Percentiles rank a stretch among this genome's conserved stretches.
These are phyloP conservation scores for Patella ulyssiponensis DNA, from an alignment of 2,888 invertebrate species.

Conservation along the genomic window DNA sequence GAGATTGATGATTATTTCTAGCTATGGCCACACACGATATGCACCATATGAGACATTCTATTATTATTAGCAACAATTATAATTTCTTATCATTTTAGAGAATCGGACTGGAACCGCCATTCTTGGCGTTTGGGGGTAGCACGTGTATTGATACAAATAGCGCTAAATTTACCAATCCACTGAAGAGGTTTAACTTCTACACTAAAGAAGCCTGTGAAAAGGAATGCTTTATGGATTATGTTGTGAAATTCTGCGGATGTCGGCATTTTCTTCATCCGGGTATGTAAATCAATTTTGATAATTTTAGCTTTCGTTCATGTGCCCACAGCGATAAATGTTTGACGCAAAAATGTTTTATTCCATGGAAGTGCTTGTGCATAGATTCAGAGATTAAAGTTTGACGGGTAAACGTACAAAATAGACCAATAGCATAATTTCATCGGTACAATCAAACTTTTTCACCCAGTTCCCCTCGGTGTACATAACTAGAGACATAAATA, in stretches of 20 bases:
- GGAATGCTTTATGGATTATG: constrained; percentile 44
- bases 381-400: no score
- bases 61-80: no score
- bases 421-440: no score
- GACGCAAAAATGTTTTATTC: no score
- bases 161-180: constrained; percentile 33
- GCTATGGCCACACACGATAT: no score
- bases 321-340: not conserved
- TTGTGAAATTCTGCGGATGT: constrained; percentile 43
- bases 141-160: constrained; percentile 41
- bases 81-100: constrained; percentile 29
- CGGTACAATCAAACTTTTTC: no score
- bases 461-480: no score
- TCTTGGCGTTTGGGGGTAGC: constrained; percentile 43
- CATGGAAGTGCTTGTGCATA: no score
- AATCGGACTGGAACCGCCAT: constrained; percentile 40
- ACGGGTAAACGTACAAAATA: no score
- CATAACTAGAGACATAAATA: no score
- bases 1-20: no score
- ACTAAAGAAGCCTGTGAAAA: constrained; percentile 44
- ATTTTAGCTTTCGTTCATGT: not conserved
- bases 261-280: constrained; percentile 43
- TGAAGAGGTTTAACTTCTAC: constrained; percentile 40
- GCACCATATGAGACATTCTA: no score
- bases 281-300: constrained; percentile 5